Conservation (phyloP, 2,113 vertebrate genomes). For the Dasypus novemcinctus region DNA sequence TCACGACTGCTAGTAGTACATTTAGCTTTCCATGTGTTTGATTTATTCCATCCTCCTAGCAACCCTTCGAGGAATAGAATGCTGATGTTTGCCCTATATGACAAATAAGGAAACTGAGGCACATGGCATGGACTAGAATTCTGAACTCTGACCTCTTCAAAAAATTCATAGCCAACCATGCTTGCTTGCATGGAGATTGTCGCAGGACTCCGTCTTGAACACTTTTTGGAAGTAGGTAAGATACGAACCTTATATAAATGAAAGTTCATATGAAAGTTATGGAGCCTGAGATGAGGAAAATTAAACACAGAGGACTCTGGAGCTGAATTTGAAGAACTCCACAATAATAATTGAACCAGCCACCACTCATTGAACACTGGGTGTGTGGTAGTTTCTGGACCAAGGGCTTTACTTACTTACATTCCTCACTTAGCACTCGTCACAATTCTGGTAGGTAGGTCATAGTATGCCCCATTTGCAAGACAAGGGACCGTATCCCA, state of each 20-base stretch:
- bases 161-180: not conserved
- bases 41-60: not conserved
- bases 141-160: not conserved
- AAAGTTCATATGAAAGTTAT: not conserved
- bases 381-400: not conserved
- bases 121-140: not conserved
- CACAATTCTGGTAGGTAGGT: not conserved
- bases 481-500: not conserved
- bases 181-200: not conserved
- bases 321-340: not conserved
- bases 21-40: not conserved
- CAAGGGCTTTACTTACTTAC: not conserved
- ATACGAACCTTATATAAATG: not conserved
- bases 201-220: not conserved
- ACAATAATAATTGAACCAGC: not conserved
- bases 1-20: not conserved
- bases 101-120: slow-evolving; percentile 31
- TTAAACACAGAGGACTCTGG: not conserved
- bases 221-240: not conserved
- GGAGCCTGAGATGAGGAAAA: not conserved
- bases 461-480: not conserved
- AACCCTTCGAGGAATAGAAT: slow-evolving; percentile 9
- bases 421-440: not conserved
- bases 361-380: not conserved
- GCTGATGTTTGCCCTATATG: not conserved